Evolutionary conservation across 2,888 invertebrate genomes (phyloP), one percentile per base, ranked within the genome.

Genomic region (Cylloceria caligata): DNA sequence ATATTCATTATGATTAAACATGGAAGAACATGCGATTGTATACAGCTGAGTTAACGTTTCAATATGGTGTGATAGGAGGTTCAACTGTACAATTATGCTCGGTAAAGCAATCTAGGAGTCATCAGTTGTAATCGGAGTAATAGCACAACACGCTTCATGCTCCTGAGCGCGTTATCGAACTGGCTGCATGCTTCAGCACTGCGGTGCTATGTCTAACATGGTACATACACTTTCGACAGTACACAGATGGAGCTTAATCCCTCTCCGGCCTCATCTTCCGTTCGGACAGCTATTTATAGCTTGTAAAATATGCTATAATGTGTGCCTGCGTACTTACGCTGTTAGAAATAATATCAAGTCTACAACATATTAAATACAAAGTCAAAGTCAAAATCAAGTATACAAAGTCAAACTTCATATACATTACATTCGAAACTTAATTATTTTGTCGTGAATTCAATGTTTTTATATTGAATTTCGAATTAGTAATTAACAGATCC

Each of bases 211-310:
- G 42, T 67, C 42, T 47, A 16, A 47, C n/a, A 39, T 16, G 16
- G 42, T 11, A 57, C 13, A 52, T 13, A 68, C 34, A 67, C 47
- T 19, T 27, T 39, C 52, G 34, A 64, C n/a, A 45, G 55, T 52
- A 21, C 73, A 55, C 64, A n/a, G n/a, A n/a, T n/a, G 62, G 21
- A 39, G 52, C 62, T 74, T 75, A 74, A 69, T 64, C 75, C 52
- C 16, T 52, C 27, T 34, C n/a, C 39, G 65, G 71, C 30, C 16
- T 13, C 47, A n/a, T 47, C 47, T 57, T n/a, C 64, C 64, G n/a
- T 42, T 64, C 19, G 16, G 9, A n/a, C 16, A 47, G 7, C 42
- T 24, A 65, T 47, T 71, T 27, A 62, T 24, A 39, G 55, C 21
- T 34, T 16, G n/a, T 49, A 47, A 47, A 11, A 5, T 4, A 30